Base-by-base conservation (phyloP, 2,797 vertebrate species). In the Hephaestus fuliginosus region DNA sequence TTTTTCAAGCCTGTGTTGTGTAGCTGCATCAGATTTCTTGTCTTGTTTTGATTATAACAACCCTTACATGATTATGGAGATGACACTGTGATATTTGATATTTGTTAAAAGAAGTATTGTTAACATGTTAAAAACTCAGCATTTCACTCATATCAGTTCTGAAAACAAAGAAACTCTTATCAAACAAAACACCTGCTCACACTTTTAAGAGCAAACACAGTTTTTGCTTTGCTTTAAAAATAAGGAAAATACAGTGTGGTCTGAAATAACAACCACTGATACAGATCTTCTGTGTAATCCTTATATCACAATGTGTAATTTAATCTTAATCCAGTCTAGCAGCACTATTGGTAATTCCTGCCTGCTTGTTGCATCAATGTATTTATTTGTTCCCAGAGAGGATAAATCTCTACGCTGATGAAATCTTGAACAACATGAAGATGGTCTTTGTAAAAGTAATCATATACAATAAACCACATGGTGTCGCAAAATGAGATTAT, bases 301-400 rank as follows among this genome's bases (percentile, higher is more conserved):
- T 70, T 3, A 64, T 8, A 71, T 77, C 66, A 49, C 55, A 18
- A 6, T 30, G 12, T 76, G 48, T 78, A 41, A 73, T 83, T 69
- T 78, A 62, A 71, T 86, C 49, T 57, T 74, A 78, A 80, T 80
- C 86, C 70, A 49, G 70, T 58, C 63, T 65, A 7, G 39, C n/a
- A 36, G 81, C 62, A 3, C 33, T 20, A 51, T 48, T n/a, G 7
- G 25, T 57, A 39, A 46, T 49, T 52, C 33, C 36, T 33, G 36
- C 9, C 41, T 9, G 46, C 53, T n/a, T 33, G 33, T 62, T 70
- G 61, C 28, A 57, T 55, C 53, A 46, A 48, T 25, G 33, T 53
- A 67, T 62, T 49, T 60, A 62, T 82, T 57, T 76, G 72, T 66
- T 69, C n/a, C 18, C 7, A 1, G 20, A 14, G 30, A 22, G 46